Evolutionary conservation across 2,888 invertebrate species (phyloP).

Genomic region (Hydropsyche betteni): DNA sequence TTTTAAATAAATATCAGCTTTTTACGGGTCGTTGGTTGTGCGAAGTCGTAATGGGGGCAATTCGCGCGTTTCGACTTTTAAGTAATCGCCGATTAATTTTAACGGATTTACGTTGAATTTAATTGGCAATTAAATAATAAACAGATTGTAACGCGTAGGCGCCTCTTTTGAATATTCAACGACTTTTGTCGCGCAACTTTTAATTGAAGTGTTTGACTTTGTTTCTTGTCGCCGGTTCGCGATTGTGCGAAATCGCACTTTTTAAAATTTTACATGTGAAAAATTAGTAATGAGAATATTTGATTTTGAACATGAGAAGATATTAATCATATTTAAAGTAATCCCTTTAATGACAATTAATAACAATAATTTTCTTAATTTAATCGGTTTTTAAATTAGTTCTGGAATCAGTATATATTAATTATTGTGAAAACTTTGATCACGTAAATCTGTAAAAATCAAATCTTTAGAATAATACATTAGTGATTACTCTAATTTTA

Average conservation of each 20-base stretch:
- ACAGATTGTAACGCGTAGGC: constrained; percentile 25
- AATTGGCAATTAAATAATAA: constrained; percentile 42
- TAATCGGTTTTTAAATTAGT: too few species aligned
- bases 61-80: constrained; percentile 13
- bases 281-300: not conserved
- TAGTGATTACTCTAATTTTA: too few species aligned
- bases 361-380: too few species aligned
- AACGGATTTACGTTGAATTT: constrained; percentile 45
- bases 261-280: not conserved
- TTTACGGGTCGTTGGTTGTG: too few species aligned
- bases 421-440: too few species aligned
- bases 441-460: too few species aligned
- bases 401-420: too few species aligned
- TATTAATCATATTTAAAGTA: too few species aligned
- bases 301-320: not conserved
- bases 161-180: constrained; percentile 35
- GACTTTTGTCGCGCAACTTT: constrained; percentile 21
- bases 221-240: not conserved
- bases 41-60: too few species aligned
- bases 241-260: not conserved
- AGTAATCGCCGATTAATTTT: constrained; percentile 42
- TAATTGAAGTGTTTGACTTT: constrained; percentile 21
- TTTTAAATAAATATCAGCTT: too few species aligned
- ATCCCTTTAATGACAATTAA: too few species aligned
- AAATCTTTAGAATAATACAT: too few species aligned